phyloP scores from a whole-genome alignment of 2,888 invertebrate species.

The Drepanosiphum platanoidis region DNA sequence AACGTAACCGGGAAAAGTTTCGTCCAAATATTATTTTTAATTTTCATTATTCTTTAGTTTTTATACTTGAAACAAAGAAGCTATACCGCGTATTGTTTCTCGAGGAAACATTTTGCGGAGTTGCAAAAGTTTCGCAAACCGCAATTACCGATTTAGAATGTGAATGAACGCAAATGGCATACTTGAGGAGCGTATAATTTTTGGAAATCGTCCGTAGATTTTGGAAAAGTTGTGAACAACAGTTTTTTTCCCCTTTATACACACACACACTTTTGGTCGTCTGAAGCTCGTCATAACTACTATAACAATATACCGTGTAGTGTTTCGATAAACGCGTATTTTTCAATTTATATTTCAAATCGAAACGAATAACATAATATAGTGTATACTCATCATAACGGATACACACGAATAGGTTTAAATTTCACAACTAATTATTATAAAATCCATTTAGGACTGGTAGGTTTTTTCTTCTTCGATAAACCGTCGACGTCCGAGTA shows the following conservation, averaged over 20 bases:
- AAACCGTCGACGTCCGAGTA: no score
- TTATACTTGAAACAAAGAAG: neutral
- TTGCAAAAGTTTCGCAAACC: neutral
- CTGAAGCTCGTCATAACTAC: neutral
- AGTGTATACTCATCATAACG: no score
- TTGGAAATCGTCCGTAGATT: neutral
- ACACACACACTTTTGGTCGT: neutral
- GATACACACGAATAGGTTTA: no score
- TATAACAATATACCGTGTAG: no score
- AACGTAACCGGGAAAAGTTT: neutral
- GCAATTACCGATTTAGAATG: neutral
- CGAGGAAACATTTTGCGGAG: neutral
- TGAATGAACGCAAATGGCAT: neutral
- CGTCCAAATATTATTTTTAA: neutral
- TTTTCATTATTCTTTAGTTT: neutral
- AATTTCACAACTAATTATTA: no score
- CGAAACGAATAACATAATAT: neutral
- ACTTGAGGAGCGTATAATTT: neutral
- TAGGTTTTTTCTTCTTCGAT: no score
- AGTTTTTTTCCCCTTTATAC: neutral
- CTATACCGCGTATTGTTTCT: neutral
- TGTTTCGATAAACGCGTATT: neutral
- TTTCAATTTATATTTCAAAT: neutral
- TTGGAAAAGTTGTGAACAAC: neutral
- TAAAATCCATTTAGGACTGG: no score